Conservation (phyloP, 1,140 invertebrate species). For the Contarinia nasturtii region DNA sequence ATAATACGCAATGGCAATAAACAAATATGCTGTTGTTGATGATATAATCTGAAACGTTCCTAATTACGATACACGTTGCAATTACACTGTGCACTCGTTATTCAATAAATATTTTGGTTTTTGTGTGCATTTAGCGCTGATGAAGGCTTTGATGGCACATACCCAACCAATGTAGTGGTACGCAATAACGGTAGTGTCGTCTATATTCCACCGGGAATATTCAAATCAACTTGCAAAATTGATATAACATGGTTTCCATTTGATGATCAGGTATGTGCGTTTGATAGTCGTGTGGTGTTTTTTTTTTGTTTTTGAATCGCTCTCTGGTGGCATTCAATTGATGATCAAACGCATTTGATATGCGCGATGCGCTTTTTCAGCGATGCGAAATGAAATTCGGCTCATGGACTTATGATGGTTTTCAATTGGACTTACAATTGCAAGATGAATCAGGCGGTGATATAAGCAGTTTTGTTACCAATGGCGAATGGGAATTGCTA, state of each 20-base stretch:
- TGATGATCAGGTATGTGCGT: no score
- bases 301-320: no score
- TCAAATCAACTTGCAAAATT: slow-evolving; percentile 72
- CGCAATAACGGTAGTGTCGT: slow-evolving; percentile 84
- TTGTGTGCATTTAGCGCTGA: slow-evolving; percentile 42
- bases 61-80: no score
- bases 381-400: slow-evolving; percentile 86
- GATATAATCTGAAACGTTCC: no score
- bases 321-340: no score
- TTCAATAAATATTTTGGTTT: background rate
- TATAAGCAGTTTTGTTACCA: slow-evolving; percentile 87
- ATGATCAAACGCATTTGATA: no score
- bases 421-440: slow-evolving; percentile 78
- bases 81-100: background rate
- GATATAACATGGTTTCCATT: slow-evolving; percentile 92
- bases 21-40: no score
- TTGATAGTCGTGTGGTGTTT: no score
- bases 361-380: no score
- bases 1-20: no score
- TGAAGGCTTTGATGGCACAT: slow-evolving; percentile 94
- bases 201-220: slow-evolving; percentile 89
- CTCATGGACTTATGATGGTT: slow-evolving; percentile 92
- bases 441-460: slow-evolving; percentile 79
- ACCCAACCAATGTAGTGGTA: slow-evolving; percentile 92
- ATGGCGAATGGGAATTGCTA: slow-evolving; percentile 96